These are phyloP conservation scores for Anagyrus pseudococci DNA, from an alignment of 2,888 invertebrate genomes.

Conservation along the genomic window DNA sequence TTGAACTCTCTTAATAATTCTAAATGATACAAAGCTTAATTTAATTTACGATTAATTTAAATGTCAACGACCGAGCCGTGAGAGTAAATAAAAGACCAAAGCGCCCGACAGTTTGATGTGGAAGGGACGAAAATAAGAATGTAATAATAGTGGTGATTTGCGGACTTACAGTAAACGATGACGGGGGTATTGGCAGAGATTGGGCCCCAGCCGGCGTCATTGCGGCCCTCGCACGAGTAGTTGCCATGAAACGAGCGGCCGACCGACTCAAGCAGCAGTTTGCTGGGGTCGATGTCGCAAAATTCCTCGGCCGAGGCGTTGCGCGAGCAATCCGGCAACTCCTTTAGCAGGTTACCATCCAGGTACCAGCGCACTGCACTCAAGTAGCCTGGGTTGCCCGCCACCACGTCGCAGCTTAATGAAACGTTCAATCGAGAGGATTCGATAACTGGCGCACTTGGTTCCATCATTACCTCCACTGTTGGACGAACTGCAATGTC, in stretches of 20 bases:
- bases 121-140: too few relatives aligned
- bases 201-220: slow-evolving; percentile 87
- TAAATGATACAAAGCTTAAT: too few relatives aligned
- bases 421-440: slow-evolving; percentile 82
- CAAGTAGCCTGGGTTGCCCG: slow-evolving; percentile 78
- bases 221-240: slow-evolving; percentile 91
- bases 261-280: slow-evolving; percentile 84
- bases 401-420: slow-evolving; percentile 78
- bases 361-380: slow-evolving; percentile 87
- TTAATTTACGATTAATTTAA: too few relatives aligned
- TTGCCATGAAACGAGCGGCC: slow-evolving; percentile 90
- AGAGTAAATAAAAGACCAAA: too few relatives aligned
- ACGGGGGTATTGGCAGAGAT: slow-evolving; percentile 80
- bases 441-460: slow-evolving; percentile 79
- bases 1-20: too few relatives aligned
- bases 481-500: slow-evolving; percentile 74
- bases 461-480: slow-evolving; percentile 79
- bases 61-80: too few relatives aligned
- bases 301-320: slow-evolving; percentile 62
- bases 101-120: too few relatives aligned
- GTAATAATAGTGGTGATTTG: too few relatives aligned
- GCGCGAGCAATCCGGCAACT: slow-evolving; percentile 80
- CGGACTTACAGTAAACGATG: slow-evolving; percentile 78
- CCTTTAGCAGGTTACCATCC: slow-evolving; percentile 82
- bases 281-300: slow-evolving; percentile 86